Conservation (phyloP, 2,113 vertebrate genomes). For the Charina bottae region DNA sequence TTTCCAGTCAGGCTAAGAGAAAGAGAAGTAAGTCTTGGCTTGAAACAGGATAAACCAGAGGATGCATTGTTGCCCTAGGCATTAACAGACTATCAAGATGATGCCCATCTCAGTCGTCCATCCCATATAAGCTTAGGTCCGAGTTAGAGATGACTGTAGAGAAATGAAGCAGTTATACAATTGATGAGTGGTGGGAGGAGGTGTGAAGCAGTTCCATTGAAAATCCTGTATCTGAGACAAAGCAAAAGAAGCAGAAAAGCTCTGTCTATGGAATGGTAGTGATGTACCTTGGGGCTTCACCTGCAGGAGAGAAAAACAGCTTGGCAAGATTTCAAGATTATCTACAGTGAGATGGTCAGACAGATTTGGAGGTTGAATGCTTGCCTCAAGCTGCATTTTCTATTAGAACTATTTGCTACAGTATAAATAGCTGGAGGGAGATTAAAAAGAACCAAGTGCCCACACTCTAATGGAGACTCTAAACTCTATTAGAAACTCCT, state of each 20-base stretch:
- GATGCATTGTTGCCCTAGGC: background rate
- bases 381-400: background rate
- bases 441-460: background rate
- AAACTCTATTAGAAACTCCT: background rate
- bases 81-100: background rate
- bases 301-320: background rate
- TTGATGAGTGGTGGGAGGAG: background rate
- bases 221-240: background rate
- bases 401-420: background rate
- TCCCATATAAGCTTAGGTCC: background rate
- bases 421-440: background rate
- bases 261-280: background rate
- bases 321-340: background rate
- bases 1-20: conserved; percentile 87
- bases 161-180: background rate
- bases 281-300: conserved; percentile 13
- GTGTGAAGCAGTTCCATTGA: background rate
- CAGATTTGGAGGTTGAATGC: background rate
- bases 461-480: background rate
- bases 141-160: background rate
- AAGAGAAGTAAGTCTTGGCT: background rate
- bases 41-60: background rate
- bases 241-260: background rate
- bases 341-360: background rate
- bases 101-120: no score